Base-by-base conservation (phyloP, 1,140 invertebrate species). In the Danaus melanippus region DNA sequence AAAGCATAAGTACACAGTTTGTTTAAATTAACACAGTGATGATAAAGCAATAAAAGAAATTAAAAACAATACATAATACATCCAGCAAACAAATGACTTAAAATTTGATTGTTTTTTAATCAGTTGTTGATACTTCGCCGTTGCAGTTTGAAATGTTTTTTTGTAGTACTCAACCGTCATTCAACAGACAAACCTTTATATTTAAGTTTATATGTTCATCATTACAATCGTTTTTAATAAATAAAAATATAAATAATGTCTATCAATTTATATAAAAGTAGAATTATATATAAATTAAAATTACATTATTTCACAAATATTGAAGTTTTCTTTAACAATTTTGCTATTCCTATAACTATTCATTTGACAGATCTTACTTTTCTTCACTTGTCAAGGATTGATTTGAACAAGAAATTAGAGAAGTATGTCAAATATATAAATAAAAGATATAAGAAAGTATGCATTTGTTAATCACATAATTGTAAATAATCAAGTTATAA, bases 11-110 rank as follows among this genome's bases (percentile, higher is more conserved):
- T 15, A 46, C 50, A 52, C 40, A 47, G 10, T 44, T 44, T 58
- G 12, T 48, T 47, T 44, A 53, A 6, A 42, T 43, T 46, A 32
- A 32, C 21, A 32, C 21, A 32, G 6, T 32, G 7, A 32, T 32
- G 21, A 32, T 32, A 32, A 32, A 32, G 39, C 21, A 46, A 32
- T 43, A 58, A 12, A 50, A 46, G 42, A 56, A 56, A 21, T 49
- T 40, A 53, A 63, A 41, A 12, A 53, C 46, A 56, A 50, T 45
- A 41, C 47, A 58, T 48, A 53, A 56, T 46, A 60, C 32, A 40
- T 49, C 21, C 60, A 62, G 47, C 50, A 62, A 62, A 75, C 67
- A 68, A 75, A 74, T 66, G 71, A 72, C 75, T 70, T 57, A 40
- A 46, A 61, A 46, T 15, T 12, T 49, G 42, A 50, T 46, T 42